A percentile compares a stretch with the other conserved stretches of the same genome.
These are phyloP conservation scores for Channallabes apus DNA, from an alignment of 2,797 vertebrate genomes.

Conservation along the genomic window DNA sequence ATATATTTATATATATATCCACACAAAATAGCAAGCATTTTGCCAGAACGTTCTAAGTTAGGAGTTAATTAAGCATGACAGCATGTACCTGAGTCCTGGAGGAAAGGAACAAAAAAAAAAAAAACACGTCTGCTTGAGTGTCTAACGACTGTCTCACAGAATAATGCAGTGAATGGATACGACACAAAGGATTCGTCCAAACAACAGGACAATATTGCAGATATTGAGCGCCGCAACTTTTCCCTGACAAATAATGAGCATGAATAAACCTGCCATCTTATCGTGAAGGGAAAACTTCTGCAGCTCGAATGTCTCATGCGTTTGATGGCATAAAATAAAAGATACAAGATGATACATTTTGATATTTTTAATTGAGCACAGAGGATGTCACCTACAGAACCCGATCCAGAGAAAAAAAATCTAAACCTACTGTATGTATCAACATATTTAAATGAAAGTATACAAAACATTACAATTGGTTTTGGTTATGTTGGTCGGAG, in stretches of 20 bases:
- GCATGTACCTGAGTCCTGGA: conserved; percentile 8
- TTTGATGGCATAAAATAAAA: background rate
- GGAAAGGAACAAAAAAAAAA: background rate
- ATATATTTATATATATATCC: background rate
- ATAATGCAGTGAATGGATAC: background rate
- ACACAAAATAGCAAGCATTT: background rate
- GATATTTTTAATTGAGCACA: background rate
- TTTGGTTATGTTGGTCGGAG: too few species aligned
- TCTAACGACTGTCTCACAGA: background rate
- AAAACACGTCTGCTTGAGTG: background rate
- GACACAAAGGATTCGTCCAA: background rate
- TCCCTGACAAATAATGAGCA: background rate
- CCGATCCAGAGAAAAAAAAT: background rate
- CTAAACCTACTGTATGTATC: too few species aligned
- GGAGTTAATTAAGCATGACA: conserved; percentile 12
- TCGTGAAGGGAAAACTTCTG: background rate
- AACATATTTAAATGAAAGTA: too few species aligned
- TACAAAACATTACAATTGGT: too few species aligned
- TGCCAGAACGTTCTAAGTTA: background rate
- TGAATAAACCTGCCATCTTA: background rate
- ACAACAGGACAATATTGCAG: background rate
- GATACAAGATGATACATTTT: background rate
- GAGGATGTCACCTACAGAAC: background rate
- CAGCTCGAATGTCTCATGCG: background rate
- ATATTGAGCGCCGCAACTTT: background rate